These are phyloP conservation scores for Pseudomugil gertrudae DNA, from an alignment of 2,797 vertebrate genomes.

Conservation along the genomic window DNA sequence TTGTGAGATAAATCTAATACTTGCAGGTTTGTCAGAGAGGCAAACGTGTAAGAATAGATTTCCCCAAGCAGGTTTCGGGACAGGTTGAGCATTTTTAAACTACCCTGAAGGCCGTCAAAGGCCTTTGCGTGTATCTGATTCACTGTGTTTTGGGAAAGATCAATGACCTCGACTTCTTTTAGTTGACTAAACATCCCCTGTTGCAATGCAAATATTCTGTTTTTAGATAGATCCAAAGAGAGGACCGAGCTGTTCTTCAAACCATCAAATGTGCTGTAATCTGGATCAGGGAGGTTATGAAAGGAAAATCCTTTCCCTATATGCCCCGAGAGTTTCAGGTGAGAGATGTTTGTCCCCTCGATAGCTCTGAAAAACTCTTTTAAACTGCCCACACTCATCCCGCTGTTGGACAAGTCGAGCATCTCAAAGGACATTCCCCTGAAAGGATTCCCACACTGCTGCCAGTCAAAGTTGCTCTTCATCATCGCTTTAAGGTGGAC, in stretches of 20 bases:
- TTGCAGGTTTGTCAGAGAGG: constrained; percentile 57
- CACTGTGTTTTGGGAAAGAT: constrained; percentile 82
- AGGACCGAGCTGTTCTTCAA: constrained; percentile 75
- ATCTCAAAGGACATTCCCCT: constrained; percentile 73
- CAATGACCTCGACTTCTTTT: constrained; percentile 68
- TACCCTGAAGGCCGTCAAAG: constrained; percentile 83
- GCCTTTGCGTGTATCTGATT: constrained; percentile 80
- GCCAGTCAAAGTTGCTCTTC: constrained; percentile 55
- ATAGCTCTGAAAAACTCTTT: constrained; percentile 78
- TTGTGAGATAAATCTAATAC: constrained; percentile 87
- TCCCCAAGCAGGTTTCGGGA: constrained; percentile 87
- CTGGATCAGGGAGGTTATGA: constrained; percentile 82
- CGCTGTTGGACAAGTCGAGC: constrained; percentile 76
- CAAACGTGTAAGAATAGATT: constrained; percentile 80
- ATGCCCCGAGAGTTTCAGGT: constrained; percentile 74
- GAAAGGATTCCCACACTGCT: constrained; percentile 84
- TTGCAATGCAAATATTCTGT: constrained; percentile 82
- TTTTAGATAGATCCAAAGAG: constrained; percentile 80
- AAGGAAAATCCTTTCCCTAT: constrained; percentile 84
- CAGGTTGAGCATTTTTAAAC: constrained; percentile 81
- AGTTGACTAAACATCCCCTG: constrained; percentile 78
- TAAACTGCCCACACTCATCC: constrained; percentile 52
- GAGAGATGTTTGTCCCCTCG: constrained; percentile 77
- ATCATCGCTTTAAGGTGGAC: constrained; percentile 38
- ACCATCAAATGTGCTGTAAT: constrained; percentile 79